Conservation (phyloP, 2,888 invertebrate genomes). For the Calameuta idolon region DNA sequence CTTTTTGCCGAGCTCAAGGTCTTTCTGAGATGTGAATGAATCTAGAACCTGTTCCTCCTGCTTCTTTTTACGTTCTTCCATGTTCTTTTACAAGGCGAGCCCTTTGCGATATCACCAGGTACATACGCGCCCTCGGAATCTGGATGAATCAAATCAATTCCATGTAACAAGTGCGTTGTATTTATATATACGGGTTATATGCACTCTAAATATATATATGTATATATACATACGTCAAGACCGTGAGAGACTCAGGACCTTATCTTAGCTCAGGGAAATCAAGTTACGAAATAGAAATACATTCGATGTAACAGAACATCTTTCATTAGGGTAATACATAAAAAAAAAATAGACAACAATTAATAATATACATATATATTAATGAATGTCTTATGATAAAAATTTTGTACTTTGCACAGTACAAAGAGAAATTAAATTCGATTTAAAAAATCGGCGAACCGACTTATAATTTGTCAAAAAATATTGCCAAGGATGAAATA, state of each 20-base stretch:
- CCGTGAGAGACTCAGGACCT: background rate
- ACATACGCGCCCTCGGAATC: background rate
- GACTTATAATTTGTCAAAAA: background rate
- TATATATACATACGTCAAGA: background rate
- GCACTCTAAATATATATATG: background rate
- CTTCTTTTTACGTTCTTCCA: slow-evolving; percentile 33
- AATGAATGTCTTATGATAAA: background rate
- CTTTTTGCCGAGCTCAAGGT: slow-evolving; percentile 56
- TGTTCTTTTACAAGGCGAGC: slow-evolving; percentile 37
- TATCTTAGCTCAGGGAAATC: background rate
- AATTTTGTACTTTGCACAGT: background rate
- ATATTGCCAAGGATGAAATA: background rate
- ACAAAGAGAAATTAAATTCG: background rate
- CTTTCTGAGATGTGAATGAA: slow-evolving; percentile 59
- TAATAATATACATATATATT: background rate
- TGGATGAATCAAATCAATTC: slow-evolving; percentile 3
- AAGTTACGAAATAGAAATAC: background rate
- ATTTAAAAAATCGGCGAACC: background rate
- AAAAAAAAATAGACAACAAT: background rate
- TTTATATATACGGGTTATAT: background rate
- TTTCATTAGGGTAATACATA: background rate
- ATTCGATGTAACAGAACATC: background rate
- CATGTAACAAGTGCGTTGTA: background rate
- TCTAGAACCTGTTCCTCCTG: slow-evolving; percentile 60
- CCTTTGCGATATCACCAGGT: background rate